Evolutionary conservation across 2,888 invertebrate species (phyloP).

Genomic region (Tetragnatha montana): DNA sequence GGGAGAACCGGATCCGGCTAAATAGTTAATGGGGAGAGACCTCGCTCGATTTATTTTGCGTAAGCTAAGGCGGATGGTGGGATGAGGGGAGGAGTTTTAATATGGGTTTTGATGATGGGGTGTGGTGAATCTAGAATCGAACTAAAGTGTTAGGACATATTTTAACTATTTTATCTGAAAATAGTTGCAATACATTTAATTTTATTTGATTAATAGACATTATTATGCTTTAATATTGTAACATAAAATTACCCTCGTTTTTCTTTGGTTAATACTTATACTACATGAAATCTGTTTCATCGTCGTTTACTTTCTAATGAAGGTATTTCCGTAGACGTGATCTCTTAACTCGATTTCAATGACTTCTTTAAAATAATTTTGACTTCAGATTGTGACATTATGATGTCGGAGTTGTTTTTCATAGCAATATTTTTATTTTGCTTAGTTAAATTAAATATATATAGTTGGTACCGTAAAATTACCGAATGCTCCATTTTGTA

Average conservation of each 20-base stretch:
- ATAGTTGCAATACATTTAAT: no score
- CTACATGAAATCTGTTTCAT: neutral
- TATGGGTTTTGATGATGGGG: neutral
- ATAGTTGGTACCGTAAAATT: no score
- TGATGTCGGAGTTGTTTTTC: no score
- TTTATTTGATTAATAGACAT: no score
- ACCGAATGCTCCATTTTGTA: no score
- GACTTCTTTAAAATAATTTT: no score
- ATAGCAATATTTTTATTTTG: no score
- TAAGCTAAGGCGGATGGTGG: neutral
- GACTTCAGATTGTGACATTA: no score
- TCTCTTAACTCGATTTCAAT: no score
- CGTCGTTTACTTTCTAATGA: neutral
- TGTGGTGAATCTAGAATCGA: neutral
- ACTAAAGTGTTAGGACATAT: neutral
- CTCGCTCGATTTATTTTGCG: constrained; percentile 31
- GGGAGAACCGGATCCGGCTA: constrained; percentile 10
- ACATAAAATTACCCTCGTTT: neutral
- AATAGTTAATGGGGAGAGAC: constrained; percentile 14
- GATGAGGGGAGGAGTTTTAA: neutral
- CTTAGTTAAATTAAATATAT: no score
- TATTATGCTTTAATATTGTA: neutral
- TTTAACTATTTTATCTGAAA: no score
- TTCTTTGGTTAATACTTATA: neutral
- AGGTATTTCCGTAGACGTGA: no score